These are phyloP conservation scores for Temnothorax unifasciatus DNA, from an alignment of 2,888 invertebrate genomes.

Conservation along the genomic window DNA sequence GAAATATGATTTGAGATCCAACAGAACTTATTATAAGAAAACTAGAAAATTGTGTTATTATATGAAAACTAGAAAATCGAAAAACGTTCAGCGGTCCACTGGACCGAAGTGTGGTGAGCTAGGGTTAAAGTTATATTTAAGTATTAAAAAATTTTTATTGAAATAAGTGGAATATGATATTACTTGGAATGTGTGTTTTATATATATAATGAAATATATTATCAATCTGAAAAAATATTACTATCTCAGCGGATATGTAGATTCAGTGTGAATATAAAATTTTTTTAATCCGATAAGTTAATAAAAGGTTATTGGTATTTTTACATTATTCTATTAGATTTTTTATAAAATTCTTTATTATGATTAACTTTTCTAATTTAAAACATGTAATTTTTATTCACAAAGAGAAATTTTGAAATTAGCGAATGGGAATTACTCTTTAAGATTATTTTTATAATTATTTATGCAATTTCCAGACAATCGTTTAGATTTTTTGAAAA, in stretches of 20 bases:
- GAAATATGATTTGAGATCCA: no score
- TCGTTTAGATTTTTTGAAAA: neutral
- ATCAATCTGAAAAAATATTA: neutral
- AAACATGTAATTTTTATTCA: neutral
- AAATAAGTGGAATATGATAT: neutral
- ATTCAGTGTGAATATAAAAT: neutral
- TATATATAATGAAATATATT: neutral
- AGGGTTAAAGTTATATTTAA: neutral
- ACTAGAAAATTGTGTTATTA: no score
- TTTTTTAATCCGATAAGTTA: neutral
- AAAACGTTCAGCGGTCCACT: no score
- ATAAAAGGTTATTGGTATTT: neutral
- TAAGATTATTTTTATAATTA: neutral
- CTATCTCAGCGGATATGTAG: neutral
- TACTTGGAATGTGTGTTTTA: neutral
- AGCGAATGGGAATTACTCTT: neutral
- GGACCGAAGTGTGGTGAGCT: no score
- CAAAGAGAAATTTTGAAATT: neutral
- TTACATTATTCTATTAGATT: neutral
- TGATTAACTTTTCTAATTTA: neutral
- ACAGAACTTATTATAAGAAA: no score
- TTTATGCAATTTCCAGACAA: neutral
- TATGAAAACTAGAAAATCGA: no score
- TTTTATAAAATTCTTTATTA: neutral
- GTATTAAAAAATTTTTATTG: neutral